Evolutionary conservation across 1,140 invertebrate species (phyloP), one percentile per base, ranked within the genome.

Genomic region (Hyposmocoma kahamanoa): DNA sequence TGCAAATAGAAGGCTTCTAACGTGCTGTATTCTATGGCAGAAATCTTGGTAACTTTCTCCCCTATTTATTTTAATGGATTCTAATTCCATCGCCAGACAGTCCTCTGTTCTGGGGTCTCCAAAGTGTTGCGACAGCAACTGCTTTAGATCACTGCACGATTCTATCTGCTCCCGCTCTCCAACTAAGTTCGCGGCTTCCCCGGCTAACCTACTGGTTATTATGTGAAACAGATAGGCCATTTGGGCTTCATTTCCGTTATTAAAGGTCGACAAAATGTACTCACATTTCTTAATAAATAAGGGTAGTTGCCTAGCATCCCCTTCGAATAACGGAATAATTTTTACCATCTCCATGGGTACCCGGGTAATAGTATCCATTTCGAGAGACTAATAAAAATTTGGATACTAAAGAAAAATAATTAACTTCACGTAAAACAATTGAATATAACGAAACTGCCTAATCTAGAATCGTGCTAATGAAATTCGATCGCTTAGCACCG

Each of bases 1-100:
- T 1, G 56, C 44, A 32, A 48, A 28, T 18, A 59, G 24, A 11
- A 49, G 36, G 13, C 51, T 59, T 6, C 56, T 43, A 2, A 47
- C 8, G 9, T 47, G 47, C 41, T 59, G 56, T 0, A 59, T 49
- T 22, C 52, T 51, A 46, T 55, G 45, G 28, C 48, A 51, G 42
- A 59, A 55, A 11, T 55, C 39, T 49, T 48, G 36, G 42, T 49
- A 59, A 50, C 43, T 54, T 51, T 59, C 56, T 4, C 30, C 28
- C 0, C 17, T 44, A 22, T 51, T 43, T n/a, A 50, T 44, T 47
- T 47, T 53, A 21, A 46, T 22, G 2, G 26, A 20, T 53, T 58
- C 50, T 24, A 58, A 36, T 38, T 59, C 56, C 10, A 59, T 26
- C 1, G 20, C n/a, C 10, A 54, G 11, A 42, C 47, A 53, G 11